Evolutionary conservation across 2,888 invertebrate species (phyloP).

Genomic region (Caenorhabditis parvicauda): DNA sequence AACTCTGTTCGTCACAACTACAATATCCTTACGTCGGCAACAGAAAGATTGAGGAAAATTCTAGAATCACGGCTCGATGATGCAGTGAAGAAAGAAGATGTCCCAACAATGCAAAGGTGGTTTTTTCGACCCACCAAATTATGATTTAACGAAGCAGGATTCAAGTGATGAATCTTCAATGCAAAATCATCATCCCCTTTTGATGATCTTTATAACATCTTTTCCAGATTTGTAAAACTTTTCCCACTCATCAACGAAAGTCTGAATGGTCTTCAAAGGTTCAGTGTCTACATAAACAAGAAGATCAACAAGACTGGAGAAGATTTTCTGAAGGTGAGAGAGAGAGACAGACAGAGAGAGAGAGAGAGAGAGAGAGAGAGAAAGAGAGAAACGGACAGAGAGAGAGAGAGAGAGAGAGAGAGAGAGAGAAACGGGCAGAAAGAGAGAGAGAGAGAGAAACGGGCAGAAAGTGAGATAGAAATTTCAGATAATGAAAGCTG

Average conservation of each 20-base stretch:
- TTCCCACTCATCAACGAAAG: constrained; percentile 91
- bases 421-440: too few species aligned
- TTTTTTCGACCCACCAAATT: too few species aligned
- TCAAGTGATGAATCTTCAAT: too few species aligned
- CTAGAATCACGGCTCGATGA: constrained; percentile 83
- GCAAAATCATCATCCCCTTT: too few species aligned
- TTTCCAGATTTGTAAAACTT: constrained; percentile 79
- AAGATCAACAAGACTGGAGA: constrained; percentile 67
- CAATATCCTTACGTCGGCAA: constrained; percentile 68
- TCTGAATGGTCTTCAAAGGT: constrained; percentile 82
- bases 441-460: too few species aligned
- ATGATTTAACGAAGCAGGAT: too few species aligned
- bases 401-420: constrained; percentile 70
- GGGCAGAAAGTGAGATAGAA: too few species aligned
- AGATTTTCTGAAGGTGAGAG: constrained; percentile 44
- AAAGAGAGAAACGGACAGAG: too few species aligned
- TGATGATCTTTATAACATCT: neutral
- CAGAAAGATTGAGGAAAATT: constrained; percentile 66
- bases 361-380: constrained; percentile 21
- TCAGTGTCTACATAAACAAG: constrained; percentile 73
- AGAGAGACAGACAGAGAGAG: too few species aligned
- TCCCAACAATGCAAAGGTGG: constrained; percentile 84
- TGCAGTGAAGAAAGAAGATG: constrained; percentile 82
- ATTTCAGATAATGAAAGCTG: constrained; percentile 58
- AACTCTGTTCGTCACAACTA: constrained; percentile 73